A percentile compares a stretch with the other conserved stretches of the same genome.
Evolutionary conservation across 2,113 vertebrate species (phyloP).

Genomic region (Nyctereutes procyonoides): DNA sequence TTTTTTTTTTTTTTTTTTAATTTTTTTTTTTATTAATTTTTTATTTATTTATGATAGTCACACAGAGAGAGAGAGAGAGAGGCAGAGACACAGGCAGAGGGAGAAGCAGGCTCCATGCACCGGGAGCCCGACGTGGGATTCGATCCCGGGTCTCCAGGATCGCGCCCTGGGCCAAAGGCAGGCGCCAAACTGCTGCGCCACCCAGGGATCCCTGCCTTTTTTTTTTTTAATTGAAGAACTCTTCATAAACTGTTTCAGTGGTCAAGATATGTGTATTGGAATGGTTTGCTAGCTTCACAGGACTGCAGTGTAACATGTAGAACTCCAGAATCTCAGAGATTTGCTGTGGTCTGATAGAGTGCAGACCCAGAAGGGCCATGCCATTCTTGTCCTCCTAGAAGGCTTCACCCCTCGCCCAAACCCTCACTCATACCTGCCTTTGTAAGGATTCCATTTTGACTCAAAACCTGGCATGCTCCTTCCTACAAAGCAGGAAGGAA

Average conservation of each 20-base stretch:
- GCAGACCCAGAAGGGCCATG: not conserved
- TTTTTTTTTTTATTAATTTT: constrained; percentile 57
- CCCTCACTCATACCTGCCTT: not conserved
- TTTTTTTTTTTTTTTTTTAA: constrained; percentile 55
- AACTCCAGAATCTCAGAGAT: not conserved
- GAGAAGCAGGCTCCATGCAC: too few species aligned
- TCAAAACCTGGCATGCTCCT: not conserved
- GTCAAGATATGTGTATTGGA: not conserved
- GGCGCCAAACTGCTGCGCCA: too few species aligned
- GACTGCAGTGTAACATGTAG: not conserved
- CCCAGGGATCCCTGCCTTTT: too few species aligned
- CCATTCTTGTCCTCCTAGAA: not conserved
- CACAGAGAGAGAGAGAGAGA: too few species aligned
- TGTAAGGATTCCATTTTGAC: constrained; percentile 16
- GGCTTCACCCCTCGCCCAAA: not conserved
- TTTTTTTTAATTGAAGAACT: constrained; percentile 16
- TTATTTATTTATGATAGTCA: too few species aligned
- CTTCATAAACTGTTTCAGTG: not conserved
- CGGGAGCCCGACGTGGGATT: too few species aligned
- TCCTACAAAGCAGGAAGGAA: not conserved
- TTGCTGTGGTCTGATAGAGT: not conserved
- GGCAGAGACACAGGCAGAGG: too few species aligned
- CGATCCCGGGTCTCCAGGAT: too few species aligned
- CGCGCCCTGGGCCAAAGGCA: too few species aligned
- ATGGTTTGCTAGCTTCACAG: not conserved